Percentiles rank a stretch among this genome's conserved stretches.
phyloP scores from a whole-genome alignment of 2,113 vertebrate species.

The Pachypanchax playfairii region DNA sequence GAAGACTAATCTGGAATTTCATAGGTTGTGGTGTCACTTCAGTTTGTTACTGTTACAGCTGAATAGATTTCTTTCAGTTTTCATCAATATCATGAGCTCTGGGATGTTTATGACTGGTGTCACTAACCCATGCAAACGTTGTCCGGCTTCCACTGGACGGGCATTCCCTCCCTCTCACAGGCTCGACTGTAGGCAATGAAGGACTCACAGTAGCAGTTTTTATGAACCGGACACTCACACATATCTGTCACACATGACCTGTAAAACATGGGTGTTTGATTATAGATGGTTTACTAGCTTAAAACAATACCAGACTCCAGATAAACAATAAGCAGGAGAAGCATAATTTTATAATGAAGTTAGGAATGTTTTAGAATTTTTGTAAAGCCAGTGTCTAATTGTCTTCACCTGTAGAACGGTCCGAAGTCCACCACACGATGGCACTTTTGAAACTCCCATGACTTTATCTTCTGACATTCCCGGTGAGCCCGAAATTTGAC shows the following conservation, averaged over 20 bases:
- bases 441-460: slow-evolving; percentile 94
- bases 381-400: not conserved
- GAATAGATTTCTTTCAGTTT: not conserved
- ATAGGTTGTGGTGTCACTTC: too few relatives aligned
- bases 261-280: slow-evolving; percentile 2
- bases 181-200: slow-evolving; percentile 93
- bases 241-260: slow-evolving; percentile 99
- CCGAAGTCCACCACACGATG: slow-evolving; percentile 90
- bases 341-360: not conserved
- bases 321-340: not conserved
- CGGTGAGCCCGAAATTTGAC: slow-evolving; percentile 93
- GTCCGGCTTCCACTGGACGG: slow-evolving; percentile 87
- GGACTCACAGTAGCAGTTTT: slow-evolving; percentile 97
- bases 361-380: not conserved
- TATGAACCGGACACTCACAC: slow-evolving; percentile 97
- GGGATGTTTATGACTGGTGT: not conserved
- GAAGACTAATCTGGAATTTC: too few relatives aligned
- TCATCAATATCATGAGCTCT: too few relatives aligned
- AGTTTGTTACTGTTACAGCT: not conserved
- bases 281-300: not conserved
- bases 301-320: not conserved
- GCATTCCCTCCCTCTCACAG: slow-evolving; percentile 89
- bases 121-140: slow-evolving; percentile 89
- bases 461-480: slow-evolving; percentile 96
- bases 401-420: slow-evolving; percentile 88